These are phyloP conservation scores for Acanthosepion lycidas DNA, from an alignment of 2,888 invertebrate genomes.

Conservation along the genomic window DNA sequence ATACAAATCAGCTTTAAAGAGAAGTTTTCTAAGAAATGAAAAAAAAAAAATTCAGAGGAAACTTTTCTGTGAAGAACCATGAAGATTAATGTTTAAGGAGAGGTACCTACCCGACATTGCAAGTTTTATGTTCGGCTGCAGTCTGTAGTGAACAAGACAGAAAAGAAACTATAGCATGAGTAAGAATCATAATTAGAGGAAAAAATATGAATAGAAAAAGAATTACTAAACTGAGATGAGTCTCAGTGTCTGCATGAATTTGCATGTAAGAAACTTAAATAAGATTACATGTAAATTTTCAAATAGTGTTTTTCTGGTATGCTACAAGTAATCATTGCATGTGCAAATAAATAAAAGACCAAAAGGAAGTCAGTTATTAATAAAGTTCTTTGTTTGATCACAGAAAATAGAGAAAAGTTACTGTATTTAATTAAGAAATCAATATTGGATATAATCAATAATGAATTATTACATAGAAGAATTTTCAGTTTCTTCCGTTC, in stretches of 20 bases:
- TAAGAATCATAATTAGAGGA: neutral
- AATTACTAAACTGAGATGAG: neutral
- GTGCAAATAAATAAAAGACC: neutral
- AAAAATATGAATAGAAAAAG: too few relatives aligned
- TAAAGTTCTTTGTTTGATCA: neutral
- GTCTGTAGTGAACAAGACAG: constrained; percentile 37
- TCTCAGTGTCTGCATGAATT: neutral
- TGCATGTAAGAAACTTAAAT: neutral
- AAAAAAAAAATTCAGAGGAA: too few relatives aligned
- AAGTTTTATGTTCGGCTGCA: constrained; percentile 46
- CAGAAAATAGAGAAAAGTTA: neutral
- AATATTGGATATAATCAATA: neutral
- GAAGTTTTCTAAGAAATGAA: too few relatives aligned
- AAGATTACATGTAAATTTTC: neutral
- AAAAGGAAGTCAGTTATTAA: neutral
- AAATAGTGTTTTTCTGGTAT: neutral
- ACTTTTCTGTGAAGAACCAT: too few relatives aligned
- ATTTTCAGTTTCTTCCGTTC: neutral
- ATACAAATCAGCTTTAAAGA: too few relatives aligned
- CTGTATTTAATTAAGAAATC: neutral
- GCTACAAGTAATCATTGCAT: neutral
- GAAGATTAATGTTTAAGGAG: neutral
- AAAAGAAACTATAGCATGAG: neutral
- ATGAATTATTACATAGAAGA: neutral
- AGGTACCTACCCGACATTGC: constrained; percentile 38